phyloP scores from a whole-genome alignment of 2,797 vertebrate species.

The Pseudotriccus pelzelni region DNA sequence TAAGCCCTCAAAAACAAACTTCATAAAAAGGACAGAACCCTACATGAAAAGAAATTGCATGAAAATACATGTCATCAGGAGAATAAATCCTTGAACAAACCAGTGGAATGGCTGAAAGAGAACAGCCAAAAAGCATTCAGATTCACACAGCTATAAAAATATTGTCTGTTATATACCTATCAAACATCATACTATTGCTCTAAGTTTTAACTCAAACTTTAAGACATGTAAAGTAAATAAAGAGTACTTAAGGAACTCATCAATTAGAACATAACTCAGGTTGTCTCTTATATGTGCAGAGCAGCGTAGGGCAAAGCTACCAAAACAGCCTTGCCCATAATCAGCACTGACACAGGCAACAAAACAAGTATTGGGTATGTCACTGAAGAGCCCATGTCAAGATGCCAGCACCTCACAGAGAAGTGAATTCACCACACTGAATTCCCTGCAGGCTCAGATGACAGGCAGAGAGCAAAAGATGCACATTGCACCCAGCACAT shows the following conservation, averaged over 20 bases:
- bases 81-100: not conserved
- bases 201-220: not conserved
- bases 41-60: not conserved
- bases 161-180: not conserved
- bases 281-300: not conserved
- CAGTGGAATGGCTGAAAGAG: not conserved
- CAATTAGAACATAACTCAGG: not conserved
- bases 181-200: not conserved
- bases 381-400: not conserved
- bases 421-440: not conserved
- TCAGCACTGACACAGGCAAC: not conserved
- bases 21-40: not conserved
- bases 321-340: not conserved
- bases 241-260: not conserved
- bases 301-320: not conserved
- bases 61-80: not conserved
- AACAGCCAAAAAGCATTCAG: not conserved
- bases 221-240: not conserved
- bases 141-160: not conserved
- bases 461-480: not conserved
- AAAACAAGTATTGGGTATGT: not conserved
- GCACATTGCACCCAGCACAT: not conserved
- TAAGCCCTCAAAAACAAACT: slow-evolving; percentile 11
- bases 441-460: not conserved
- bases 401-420: not conserved